Evolutionary conservation across 1,140 invertebrate genomes (phyloP).

Genomic region (Mizuhopecten yessoensis): DNA sequence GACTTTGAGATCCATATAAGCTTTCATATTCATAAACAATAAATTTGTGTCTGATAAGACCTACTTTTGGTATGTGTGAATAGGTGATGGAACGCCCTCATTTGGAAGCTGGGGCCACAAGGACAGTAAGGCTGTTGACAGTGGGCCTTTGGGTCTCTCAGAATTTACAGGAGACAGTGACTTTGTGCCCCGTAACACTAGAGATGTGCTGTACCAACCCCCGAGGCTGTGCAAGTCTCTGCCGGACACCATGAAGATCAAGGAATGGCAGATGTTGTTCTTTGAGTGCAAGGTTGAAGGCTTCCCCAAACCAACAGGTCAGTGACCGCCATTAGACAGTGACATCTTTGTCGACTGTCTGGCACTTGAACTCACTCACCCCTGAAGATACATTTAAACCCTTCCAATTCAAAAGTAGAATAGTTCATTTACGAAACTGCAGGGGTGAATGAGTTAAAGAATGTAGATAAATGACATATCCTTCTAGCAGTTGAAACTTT

Average conservation of each 20-base stretch:
- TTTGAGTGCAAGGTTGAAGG: conserved; percentile 55
- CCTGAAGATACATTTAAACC: no score
- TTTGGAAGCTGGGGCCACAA: conserved; percentile 1
- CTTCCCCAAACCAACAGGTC: conserved; percentile 60
- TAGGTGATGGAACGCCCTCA: neutral
- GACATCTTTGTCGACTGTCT: no score
- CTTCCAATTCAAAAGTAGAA: no score
- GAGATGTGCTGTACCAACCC: conserved; percentile 40
- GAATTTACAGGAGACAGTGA: conserved; percentile 2
- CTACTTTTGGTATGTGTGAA: no score
- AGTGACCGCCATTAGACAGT: neutral
- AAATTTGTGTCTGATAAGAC: no score
- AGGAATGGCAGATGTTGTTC: conserved; percentile 53
- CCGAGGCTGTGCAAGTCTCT: conserved; percentile 57
- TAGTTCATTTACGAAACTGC: no score
- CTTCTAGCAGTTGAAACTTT: no score
- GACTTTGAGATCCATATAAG: no score
- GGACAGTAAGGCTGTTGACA: neutral
- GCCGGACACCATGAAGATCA: conserved; percentile 51
- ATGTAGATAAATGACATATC: no score
- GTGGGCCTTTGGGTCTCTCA: neutral
- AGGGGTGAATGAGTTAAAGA: no score
- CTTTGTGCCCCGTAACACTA: neutral
- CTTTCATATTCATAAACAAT: no score
- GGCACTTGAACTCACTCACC: no score